Evolutionary conservation across 1,140 invertebrate species (phyloP).

Genomic region (Anthonomus grandis): DNA sequence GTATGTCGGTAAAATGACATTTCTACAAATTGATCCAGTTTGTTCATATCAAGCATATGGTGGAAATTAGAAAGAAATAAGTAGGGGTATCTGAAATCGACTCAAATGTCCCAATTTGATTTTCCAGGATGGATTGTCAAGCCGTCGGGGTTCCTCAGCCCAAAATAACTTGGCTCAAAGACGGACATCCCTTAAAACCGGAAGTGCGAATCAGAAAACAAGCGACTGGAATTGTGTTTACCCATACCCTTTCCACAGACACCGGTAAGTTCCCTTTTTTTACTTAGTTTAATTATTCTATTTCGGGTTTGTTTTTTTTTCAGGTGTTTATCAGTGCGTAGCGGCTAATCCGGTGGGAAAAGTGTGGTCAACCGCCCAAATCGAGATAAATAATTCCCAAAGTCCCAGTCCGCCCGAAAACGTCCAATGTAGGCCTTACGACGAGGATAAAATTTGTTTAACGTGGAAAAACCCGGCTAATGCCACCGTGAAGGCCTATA

Average conservation of each 20-base stretch:
- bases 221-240: conserved; percentile 33
- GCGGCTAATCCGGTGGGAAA: conserved; percentile 65
- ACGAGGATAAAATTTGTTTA: conserved; percentile 56
- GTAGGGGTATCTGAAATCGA: too few species aligned
- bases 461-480: conserved; percentile 54
- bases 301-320: conserved; percentile 18
- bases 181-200: conserved; percentile 60
- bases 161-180: conserved; percentile 66
- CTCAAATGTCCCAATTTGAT: too few species aligned
- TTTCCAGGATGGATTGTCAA: conserved; percentile 60
- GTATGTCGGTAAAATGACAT: too few species aligned
- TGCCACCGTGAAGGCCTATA: conserved; percentile 57
- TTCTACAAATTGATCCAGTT: too few species aligned
- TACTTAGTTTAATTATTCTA: not conserved
- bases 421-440: conserved; percentile 54
- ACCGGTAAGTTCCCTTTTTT: conserved; percentile 30
- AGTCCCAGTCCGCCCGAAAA: conserved; percentile 57
- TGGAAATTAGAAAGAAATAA: too few species aligned
- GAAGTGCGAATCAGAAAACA: conserved; percentile 48
- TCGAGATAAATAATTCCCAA: conserved; percentile 51
- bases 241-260: conserved; percentile 42
- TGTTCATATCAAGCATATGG: too few species aligned
- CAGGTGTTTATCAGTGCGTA: conserved; percentile 73
- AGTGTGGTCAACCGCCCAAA: conserved; percentile 58
- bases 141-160: conserved; percentile 63